Evolutionary conservation across 2,797 vertebrate genomes (phyloP), one percentile per base, ranked within the genome.

Genomic region (Clarias fuscus): DNA sequence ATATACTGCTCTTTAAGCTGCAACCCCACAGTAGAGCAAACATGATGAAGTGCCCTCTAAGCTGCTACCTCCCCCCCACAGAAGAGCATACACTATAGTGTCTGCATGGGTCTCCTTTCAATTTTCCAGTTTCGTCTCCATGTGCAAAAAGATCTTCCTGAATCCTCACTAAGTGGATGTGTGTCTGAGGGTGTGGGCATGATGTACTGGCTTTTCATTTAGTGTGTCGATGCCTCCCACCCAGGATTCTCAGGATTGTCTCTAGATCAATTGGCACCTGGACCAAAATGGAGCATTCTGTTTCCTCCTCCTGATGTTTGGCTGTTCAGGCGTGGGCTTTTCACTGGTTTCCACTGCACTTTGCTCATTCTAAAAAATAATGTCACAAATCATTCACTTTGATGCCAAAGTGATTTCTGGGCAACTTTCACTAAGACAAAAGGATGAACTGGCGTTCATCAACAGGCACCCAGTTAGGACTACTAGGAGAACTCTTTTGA

Each of bases 321-420:
- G 17, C 30, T 37, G 53, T 22, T 40, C 18, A 33, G 56, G 30
- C n/a, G 13, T 62, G 18, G 58, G 33, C 33, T 79, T 33, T 37
- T 62, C 0, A 37, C 56, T 78, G 56, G 7, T 61, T 27, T 78
- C 27, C 30, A 61, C 93, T 61, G 6, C 59, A 17, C 18, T 2
- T 48, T 48, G 43, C 8, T 48, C 8, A 48, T 48, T 48, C 43
- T 48, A 48, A 48, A 48, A 48, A 48, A 37, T 8, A 48, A 48
- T 48, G 43, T 48, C 8, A 48, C 43, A 48, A 7, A 48, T 48
- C 43, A 48, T 10, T 48, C 43, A 48, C 8, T 8, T 48, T 48
- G 8, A 48, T 48, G 43, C 43, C 43, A 48, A 48, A 10, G 43
- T 10, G 43, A 48, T 48, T 48, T 48, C 43, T 48, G 43, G 43